Evolutionary conservation across 1,140 invertebrate genomes (phyloP).

Genomic region (Zaprionus camerounensis): DNA sequence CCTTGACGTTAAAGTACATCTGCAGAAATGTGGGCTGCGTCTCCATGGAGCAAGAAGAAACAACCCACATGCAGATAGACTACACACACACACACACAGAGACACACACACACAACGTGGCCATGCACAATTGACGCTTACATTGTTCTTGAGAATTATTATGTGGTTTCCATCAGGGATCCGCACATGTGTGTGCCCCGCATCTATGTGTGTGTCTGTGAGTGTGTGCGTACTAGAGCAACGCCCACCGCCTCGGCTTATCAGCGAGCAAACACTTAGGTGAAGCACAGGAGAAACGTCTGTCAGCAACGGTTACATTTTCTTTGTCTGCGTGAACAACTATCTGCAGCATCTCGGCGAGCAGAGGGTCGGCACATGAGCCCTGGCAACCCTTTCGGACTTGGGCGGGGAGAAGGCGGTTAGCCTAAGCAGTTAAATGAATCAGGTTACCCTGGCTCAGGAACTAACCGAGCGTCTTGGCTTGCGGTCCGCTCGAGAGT

Average conservation of each 20-base stretch:
- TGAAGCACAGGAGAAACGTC: constrained; percentile 43
- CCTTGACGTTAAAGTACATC: constrained; percentile 61
- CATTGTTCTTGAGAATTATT: constrained; percentile 80
- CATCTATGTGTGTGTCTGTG: constrained; percentile 28
- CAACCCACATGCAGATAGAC: constrained; percentile 57
- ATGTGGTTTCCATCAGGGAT: constrained; percentile 69
- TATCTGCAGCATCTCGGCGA: constrained; percentile 51
- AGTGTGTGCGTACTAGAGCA: background rate
- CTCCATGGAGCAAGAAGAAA: constrained; percentile 30
- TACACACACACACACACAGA: constrained; percentile 5
- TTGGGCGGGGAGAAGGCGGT: background rate
- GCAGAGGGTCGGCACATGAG: constrained; percentile 42
- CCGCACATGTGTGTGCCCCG: constrained; percentile 53
- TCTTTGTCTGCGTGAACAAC: constrained; percentile 27
- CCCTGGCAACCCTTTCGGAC: constrained; percentile 31
- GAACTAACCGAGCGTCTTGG: constrained; percentile 41
- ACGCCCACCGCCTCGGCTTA: constrained; percentile 40
- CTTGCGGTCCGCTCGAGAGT: constrained; percentile 58
- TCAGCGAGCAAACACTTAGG: constrained; percentile 57
- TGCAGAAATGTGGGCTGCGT: constrained; percentile 63
- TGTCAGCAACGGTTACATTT: constrained; percentile 49
- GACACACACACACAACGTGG: constrained; percentile 33
- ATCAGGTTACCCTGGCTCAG: constrained; percentile 27
- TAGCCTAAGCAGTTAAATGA: constrained; percentile 59
- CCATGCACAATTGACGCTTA: constrained; percentile 81